These are phyloP conservation scores for Junonia oenone DNA, from an alignment of 2,888 invertebrate species.

Conservation along the genomic window DNA sequence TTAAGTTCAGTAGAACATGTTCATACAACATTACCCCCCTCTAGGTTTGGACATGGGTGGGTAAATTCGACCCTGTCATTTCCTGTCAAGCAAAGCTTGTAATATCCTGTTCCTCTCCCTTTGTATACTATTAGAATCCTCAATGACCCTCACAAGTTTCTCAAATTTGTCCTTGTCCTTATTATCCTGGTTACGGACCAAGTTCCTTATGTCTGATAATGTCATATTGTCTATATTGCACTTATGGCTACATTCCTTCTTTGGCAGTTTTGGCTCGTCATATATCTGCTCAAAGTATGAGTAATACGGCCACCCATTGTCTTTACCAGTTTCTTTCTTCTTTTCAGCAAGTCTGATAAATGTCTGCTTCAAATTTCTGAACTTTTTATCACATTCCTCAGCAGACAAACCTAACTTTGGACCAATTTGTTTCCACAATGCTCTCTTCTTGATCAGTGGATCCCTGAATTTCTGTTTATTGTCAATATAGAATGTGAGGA, in stretches of 20 bases:
- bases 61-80: slow-evolving; percentile 24
- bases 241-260: slow-evolving; percentile 26
- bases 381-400: slow-evolving; percentile 66
- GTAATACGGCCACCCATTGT: slow-evolving; percentile 62
- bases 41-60: neutral
- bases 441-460: slow-evolving; percentile 57
- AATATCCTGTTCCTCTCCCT: slow-evolving; percentile 64
- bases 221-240: slow-evolving; percentile 40
- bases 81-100: slow-evolving; percentile 51
- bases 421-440: slow-evolving; percentile 54
- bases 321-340: slow-evolving; percentile 47
- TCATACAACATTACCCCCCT: neutral
- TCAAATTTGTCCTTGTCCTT: slow-evolving; percentile 53
- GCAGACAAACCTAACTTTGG: slow-evolving; percentile 51
- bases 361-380: slow-evolving; percentile 67
- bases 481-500: slow-evolving; percentile 59
- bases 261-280: slow-evolving; percentile 34
- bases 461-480: slow-evolving; percentile 60
- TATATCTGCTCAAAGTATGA: slow-evolving; percentile 63
- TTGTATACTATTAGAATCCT: slow-evolving; percentile 64
- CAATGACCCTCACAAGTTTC: slow-evolving; percentile 48
- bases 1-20: neutral
- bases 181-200: slow-evolving; percentile 41
- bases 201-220: slow-evolving; percentile 46
- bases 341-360: slow-evolving; percentile 59